Base-by-base conservation (phyloP, 1,140 invertebrate genomes). In the Cherax quadricarinatus region DNA sequence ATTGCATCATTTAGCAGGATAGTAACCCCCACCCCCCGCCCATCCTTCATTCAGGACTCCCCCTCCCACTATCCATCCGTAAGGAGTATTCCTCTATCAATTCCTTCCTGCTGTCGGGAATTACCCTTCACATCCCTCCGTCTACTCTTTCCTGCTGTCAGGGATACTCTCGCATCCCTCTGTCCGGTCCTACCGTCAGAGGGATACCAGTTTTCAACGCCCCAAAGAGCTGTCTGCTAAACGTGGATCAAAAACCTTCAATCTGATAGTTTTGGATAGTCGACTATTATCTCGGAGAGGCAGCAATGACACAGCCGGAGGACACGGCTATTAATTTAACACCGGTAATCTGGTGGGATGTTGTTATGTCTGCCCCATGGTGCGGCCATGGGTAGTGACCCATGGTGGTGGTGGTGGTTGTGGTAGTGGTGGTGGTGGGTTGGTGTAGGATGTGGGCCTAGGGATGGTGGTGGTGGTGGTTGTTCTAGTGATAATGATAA, bases 261-360 rank as follows among this genome's bases (percentile, higher is more conserved):
- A 89, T 89, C 66, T 89, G 75, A 88, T 88, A 2, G 49, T 88
- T 88, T 41, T 57, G 60, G 87, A 89, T 89, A 79, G 82, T 57
- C 12, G n/a, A n/a, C 49, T 78, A 89, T 89, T 89, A 82, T 89
- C 87, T 89, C 66, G 16, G 57, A 62, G 9, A n/a, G 4, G 7
- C 60, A 41, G 87, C 41, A 89, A 89, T 89, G 87, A 89, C 87
- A 89, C 53, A 89, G n/a, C 87, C 24, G 57, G 79, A 60, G 41
- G 87, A 89, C 87, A 89, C 21, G 30, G 21, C 87, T 89, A 82
- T 89, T 89, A 81, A 89, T 89, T 89, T 89, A 62, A 66, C 79
- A 51, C 12, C n/a, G 66, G 60, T 49, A 16, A 2, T 49, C 49
- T 24, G 18, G 70, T 41, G 10, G 48, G 24, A 30, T 66, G 1